Conservation (phyloP, 2,888 invertebrate species). For the Cordilura impudica region DNA sequence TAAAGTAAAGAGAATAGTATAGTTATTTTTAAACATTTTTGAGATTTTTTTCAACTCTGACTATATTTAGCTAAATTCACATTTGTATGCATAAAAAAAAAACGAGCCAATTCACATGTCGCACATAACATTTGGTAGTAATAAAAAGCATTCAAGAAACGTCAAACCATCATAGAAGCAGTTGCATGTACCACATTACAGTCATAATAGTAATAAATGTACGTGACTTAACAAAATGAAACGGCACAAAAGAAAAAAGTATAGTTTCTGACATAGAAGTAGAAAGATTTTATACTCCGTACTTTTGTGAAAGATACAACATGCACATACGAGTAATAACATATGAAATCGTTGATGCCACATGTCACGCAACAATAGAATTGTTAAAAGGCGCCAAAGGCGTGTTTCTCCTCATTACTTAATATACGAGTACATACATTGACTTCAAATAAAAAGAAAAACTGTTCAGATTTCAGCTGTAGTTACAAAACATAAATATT, state of each 20-base stretch:
- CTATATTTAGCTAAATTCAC: too few relatives aligned
- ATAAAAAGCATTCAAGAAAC: slow-evolving; percentile 26
- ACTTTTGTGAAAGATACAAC: slow-evolving; percentile 30
- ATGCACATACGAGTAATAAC: slow-evolving; percentile 68
- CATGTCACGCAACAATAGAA: slow-evolving; percentile 59
- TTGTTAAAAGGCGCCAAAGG: slow-evolving; percentile 17
- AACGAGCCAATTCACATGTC: slow-evolving; percentile 26
- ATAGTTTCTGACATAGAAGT: not conserved
- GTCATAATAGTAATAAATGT: slow-evolving; percentile 74
- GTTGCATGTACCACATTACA: slow-evolving; percentile 71
- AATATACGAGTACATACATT: too few relatives aligned
- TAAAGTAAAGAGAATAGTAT: too few relatives aligned
- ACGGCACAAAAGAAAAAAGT: slow-evolving; percentile 36
- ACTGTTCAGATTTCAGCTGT: not conserved
- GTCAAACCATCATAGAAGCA: slow-evolving; percentile 12
- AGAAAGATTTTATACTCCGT: slow-evolving; percentile 48
- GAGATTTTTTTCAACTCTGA: too few relatives aligned
- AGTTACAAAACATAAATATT: not conserved
- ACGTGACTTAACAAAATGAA: slow-evolving; percentile 62
- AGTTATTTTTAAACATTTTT: too few relatives aligned
- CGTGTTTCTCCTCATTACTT: not conserved
- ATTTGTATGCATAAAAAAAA: too few relatives aligned
- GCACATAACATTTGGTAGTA: not conserved
- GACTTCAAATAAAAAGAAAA: not conserved
- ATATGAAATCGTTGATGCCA: slow-evolving; percentile 57